Evolutionary conservation across 2,797 vertebrate genomes (phyloP).

Genomic region (Gymnopithys bicolor): DNA sequence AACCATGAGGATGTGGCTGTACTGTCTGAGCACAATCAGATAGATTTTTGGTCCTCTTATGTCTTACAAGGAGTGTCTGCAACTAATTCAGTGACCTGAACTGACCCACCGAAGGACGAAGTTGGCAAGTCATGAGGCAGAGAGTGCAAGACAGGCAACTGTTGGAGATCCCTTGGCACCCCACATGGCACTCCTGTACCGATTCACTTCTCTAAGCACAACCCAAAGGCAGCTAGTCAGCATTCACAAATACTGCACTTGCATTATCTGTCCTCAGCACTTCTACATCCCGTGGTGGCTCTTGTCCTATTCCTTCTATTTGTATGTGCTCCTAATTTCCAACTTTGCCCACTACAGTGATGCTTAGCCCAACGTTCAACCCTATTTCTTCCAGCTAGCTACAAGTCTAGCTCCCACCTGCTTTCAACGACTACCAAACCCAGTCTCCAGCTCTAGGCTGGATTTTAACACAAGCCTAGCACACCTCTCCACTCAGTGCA

Average conservation of each 20-base stretch:
- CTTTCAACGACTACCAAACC: not conserved
- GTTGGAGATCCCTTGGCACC: not conserved
- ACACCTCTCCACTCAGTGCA: not conserved
- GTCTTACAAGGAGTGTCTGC: not conserved
- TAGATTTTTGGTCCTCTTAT: not conserved
- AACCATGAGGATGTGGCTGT: not conserved
- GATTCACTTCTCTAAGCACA: not conserved
- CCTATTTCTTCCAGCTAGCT: not conserved
- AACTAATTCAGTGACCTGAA: not conserved
- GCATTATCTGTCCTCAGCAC: rapidly evolving
- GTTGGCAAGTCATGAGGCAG: not conserved
- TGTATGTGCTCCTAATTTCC: not conserved
- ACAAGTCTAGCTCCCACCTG: not conserved
- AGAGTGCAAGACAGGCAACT: not conserved
- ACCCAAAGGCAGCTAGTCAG: not conserved
- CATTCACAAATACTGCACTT: not conserved
- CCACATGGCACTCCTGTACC: rapidly evolving
- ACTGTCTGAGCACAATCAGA: not conserved
- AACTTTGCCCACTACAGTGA: not conserved
- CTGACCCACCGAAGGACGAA: not conserved
- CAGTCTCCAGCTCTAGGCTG: not conserved
- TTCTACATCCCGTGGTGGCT: not conserved
- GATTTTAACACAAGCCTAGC: not conserved
- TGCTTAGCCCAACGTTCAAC: not conserved
- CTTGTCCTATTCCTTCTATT: not conserved